Evolutionary conservation across 2,113 vertebrate species (phyloP).

Genomic region (Mesocricetus auratus): DNA sequence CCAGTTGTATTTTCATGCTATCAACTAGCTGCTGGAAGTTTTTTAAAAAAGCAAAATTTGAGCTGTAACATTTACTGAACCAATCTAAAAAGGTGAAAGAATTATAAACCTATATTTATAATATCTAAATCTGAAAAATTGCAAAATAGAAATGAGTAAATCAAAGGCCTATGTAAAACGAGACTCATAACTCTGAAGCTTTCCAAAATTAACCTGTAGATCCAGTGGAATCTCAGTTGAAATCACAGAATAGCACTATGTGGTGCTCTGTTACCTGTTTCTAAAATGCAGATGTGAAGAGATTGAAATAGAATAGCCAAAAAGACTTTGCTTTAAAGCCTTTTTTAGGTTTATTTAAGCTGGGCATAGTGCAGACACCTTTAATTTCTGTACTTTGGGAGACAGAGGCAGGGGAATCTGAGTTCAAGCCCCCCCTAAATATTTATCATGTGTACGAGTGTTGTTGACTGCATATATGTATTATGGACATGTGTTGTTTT

Average conservation of each 20-base stretch:
- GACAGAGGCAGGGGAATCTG: background rate
- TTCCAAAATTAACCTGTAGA: background rate
- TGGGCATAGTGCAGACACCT: background rate
- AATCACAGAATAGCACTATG: slow-evolving; percentile 5
- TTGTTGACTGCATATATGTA: background rate
- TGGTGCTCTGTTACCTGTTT: background rate
- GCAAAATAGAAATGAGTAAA: background rate
- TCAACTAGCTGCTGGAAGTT: background rate
- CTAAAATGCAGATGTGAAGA: background rate
- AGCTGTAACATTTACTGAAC: background rate
- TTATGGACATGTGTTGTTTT: background rate
- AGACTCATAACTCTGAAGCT: background rate
- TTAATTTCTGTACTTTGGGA: background rate
- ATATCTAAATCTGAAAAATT: background rate
- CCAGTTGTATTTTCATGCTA: background rate
- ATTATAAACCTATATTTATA: background rate
- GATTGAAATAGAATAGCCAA: background rate
- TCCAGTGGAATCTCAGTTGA: background rate
- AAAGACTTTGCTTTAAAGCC: background rate
- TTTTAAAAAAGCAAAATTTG: background rate
- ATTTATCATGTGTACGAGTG: background rate
- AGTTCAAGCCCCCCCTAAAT: background rate
- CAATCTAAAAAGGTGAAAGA: background rate
- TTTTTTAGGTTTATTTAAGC: background rate
- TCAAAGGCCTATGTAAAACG: background rate